A percentile compares a stretch with the other conserved stretches of the same genome.
Evolutionary conservation across 2,113 vertebrate genomes (phyloP).

Genomic region (Otus sunia): DNA sequence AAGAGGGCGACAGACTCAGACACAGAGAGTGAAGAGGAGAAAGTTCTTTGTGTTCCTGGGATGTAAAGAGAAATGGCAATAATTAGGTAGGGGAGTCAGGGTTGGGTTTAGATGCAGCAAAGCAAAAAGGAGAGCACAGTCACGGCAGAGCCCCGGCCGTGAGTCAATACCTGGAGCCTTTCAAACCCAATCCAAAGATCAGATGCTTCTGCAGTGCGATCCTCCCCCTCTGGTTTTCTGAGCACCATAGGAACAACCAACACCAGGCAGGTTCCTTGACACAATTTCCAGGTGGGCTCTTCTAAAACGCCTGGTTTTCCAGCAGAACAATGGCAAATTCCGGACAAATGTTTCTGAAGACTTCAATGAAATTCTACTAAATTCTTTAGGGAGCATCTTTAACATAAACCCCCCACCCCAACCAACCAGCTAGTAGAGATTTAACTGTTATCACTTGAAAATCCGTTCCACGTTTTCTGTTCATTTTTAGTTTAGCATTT

Average conservation of each 20-base stretch:
- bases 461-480: neutral
- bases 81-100: neutral
- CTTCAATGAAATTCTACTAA: neutral
- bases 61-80: neutral
- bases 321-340: neutral
- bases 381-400: rapidly evolving
- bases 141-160: rapidly evolving
- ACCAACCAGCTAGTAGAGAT: neutral
- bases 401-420: neutral
- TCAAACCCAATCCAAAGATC: neutral
- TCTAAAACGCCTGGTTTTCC: neutral
- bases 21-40: neutral
- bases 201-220: neutral
- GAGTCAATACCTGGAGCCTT: neutral
- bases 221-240: neutral
- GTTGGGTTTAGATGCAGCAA: neutral
- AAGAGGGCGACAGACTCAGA: neutral
- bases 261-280: neutral
- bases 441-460: neutral
- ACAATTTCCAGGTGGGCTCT: neutral
- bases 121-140: neutral
- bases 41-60: neutral
- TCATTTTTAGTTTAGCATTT: neutral
- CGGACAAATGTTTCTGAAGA: neutral
- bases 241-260: neutral